Base-by-base conservation (phyloP, 1,140 invertebrate genomes). In the Heliconius nattereri region DNA sequence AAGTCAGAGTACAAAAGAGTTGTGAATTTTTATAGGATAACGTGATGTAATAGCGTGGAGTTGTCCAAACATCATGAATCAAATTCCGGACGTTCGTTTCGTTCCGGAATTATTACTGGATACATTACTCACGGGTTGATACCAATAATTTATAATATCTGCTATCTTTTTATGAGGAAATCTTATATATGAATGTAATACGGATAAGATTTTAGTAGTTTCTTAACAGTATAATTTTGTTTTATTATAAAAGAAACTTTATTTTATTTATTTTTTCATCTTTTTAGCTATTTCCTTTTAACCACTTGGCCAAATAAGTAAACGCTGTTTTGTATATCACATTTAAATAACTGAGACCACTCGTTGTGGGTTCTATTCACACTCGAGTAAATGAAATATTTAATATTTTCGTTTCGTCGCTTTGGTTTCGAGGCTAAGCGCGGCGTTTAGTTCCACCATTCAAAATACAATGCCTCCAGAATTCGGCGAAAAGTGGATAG, bases 21-120 rank as follows among this genome's bases (percentile, higher is more conserved):
- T 72, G 16, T 35, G 2, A 72, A 37, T 11, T 72, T 37, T 72
- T 37, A 20, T 20, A 72, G 54, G 23, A 57, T 75, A 75, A n/a
- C 74, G 23, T 32, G 45, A 75, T 35, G 73, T 70, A 32, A 32
- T 75, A 73, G 60, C 74, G 71, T 60, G 57, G 60, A 74, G 57
- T 76, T 78, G 78, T 73, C 80, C 84, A 87, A 85, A 85, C 86
- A 84, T 84, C 79, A 85, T 85, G 83, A 84, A 87, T 85, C 85
- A 87, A 83, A 83, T 70, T 20, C 78, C 79, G 79, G 81, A 83
- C 80, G 79, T 81, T 82, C 78, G 79, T 82, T 81, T 72, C 73
- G 45, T 32, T 52, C 71, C 35, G 71, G 76, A 76, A 75, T 72
- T 80, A 57, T 78, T 60, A 71, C 49, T 80, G 71, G 79, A 80